These are phyloP conservation scores for Etia nguti DNA, from an alignment of 2,113 vertebrate genomes.

Conservation along the genomic window DNA sequence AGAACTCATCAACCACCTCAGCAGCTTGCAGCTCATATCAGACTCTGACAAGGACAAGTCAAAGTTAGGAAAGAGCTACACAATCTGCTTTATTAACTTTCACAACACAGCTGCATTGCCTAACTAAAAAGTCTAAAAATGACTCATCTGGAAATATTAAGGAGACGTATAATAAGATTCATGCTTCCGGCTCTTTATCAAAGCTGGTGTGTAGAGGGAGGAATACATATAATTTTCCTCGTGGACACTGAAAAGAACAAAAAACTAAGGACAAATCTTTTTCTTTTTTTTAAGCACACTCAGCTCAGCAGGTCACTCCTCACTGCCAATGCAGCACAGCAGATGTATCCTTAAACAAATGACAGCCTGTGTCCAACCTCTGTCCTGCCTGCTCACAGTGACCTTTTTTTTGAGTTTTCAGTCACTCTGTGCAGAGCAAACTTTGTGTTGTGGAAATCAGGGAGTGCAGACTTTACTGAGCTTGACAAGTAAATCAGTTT, in stretches of 20 bases:
- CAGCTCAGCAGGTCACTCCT: constrained; percentile 11
- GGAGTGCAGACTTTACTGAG: background rate
- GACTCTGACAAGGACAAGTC: constrained; percentile 41
- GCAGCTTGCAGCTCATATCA: background rate
- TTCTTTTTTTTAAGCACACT: background rate
- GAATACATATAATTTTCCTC: background rate
- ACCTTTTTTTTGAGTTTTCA: constrained; percentile 38
- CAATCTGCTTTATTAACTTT: constrained; percentile 1
- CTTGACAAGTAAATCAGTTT: constrained; percentile 55
- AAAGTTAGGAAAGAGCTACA: constrained; percentile 30
- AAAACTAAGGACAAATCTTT: background rate
- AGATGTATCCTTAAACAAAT: constrained; percentile 20
- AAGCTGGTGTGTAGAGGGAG: background rate
- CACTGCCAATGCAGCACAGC: background rate
- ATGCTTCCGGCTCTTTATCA: background rate
- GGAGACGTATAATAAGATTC: background rate
- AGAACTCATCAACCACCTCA: constrained; percentile 26
- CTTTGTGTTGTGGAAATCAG: constrained; percentile 16
- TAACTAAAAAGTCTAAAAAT: constrained; percentile 26
- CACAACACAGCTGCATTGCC: constrained; percentile 11
- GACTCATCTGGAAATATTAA: background rate
- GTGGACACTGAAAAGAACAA: background rate
- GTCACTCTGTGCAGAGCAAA: background rate
- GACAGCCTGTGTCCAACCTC: constrained; percentile 24
- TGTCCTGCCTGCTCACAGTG: background rate